Conservation (phyloP, 2,888 invertebrate genomes). For the Galeopsomyia nigrocyanea region DNA sequence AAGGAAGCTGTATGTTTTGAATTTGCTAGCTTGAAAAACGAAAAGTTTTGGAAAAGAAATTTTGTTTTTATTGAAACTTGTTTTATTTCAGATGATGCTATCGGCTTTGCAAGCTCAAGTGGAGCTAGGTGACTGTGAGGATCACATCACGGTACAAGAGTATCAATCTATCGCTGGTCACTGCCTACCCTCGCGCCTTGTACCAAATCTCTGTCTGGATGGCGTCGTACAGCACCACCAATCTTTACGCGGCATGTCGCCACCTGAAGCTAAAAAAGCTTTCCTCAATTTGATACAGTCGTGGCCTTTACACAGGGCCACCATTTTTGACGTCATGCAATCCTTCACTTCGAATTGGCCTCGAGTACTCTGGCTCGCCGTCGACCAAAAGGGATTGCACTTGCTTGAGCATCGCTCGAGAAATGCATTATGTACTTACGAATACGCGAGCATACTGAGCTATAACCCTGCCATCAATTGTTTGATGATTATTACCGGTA, state of each 20-base stretch:
- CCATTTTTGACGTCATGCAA: conserved; percentile 97
- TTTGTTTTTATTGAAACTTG: background rate
- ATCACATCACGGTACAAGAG: conserved; percentile 73
- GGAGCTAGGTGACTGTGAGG: conserved; percentile 87
- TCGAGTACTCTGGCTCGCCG: conserved; percentile 90
- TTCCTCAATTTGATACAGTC: conserved; percentile 93
- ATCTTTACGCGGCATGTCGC: conserved; percentile 87
- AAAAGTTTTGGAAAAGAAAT: background rate
- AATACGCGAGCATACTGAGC: conserved; percentile 89
- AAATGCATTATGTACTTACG: conserved; percentile 91
- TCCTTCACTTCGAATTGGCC: conserved; percentile 97
- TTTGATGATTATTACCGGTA: conserved; percentile 92
- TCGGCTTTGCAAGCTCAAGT: conserved; percentile 94
- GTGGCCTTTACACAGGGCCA: conserved; percentile 94
- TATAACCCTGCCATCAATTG: conserved; percentile 94
- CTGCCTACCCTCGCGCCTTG: conserved; percentile 86
- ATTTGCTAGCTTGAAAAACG: background rate
- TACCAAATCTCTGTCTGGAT: conserved; percentile 83
- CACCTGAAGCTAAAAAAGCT: conserved; percentile 90
- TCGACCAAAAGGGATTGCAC: conserved; percentile 93
- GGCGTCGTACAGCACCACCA: conserved; percentile 93
- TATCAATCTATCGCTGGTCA: conserved; percentile 81
- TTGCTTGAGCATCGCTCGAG: conserved; percentile 89
- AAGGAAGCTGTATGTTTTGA: conserved; percentile 87
- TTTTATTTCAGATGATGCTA: conserved; percentile 82